phyloP scores from a whole-genome alignment of 2,113 vertebrate genomes.

The Entomyzon cyanotis region DNA sequence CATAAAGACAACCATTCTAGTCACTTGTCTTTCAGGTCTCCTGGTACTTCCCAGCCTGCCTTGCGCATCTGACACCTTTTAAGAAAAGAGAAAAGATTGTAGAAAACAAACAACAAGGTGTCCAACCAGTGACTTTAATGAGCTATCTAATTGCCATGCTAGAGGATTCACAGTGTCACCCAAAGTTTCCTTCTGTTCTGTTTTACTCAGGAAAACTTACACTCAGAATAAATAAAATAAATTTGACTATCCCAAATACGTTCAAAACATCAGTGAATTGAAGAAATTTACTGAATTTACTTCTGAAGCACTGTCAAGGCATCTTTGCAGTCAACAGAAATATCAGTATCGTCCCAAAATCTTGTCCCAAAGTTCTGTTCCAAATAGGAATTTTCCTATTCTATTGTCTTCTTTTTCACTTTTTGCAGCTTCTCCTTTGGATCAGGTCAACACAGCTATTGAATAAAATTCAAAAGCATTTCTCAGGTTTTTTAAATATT shows the following conservation, averaged over 20 bases:
- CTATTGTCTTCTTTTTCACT: background rate
- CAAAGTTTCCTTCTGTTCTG: background rate
- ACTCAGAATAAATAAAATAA: background rate
- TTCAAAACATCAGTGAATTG: background rate
- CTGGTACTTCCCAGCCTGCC: constrained; percentile 76
- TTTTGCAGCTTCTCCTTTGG: background rate
- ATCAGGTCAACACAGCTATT: background rate
- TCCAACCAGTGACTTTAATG: background rate
- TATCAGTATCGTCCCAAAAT: background rate
- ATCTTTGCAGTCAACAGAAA: background rate
- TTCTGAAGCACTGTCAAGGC: background rate
- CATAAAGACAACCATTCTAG: constrained; percentile 90
- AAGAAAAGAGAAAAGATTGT: background rate
- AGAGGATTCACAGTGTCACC: background rate
- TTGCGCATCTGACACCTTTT: constrained; percentile 80
- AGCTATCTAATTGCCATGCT: background rate
- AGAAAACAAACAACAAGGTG: background rate
- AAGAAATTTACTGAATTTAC: background rate
- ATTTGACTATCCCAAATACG: background rate
- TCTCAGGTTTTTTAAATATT: background rate
- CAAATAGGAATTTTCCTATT: background rate
- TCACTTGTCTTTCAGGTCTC: constrained; percentile 86
- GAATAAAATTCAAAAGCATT: background rate
- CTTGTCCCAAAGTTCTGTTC: background rate
- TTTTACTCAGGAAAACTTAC: background rate